These are phyloP conservation scores for Hydraecia micacea DNA, from an alignment of 2,888 invertebrate genomes.

Conservation along the genomic window DNA sequence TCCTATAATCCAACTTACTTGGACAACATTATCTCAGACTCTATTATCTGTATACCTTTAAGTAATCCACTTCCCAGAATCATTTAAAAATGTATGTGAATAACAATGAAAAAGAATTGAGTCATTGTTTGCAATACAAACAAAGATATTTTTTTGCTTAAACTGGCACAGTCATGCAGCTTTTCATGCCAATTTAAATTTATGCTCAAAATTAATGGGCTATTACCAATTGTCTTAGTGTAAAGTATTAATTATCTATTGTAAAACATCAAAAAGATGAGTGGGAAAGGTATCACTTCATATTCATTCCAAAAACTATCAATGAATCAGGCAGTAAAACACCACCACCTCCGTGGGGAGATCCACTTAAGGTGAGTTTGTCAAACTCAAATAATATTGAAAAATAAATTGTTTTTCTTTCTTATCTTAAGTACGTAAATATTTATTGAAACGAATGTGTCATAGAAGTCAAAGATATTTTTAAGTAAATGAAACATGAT, in stretches of 20 bases:
- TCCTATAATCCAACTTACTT: background rate
- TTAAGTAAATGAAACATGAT: constrained; percentile 24
- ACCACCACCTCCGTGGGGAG: background rate
- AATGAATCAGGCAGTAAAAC: background rate
- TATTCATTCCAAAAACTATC: background rate
- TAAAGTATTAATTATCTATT: background rate
- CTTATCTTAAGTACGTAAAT: constrained; percentile 38
- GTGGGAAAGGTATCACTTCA: background rate
- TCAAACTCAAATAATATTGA: constrained; percentile 10
- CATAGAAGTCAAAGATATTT: constrained; percentile 16
- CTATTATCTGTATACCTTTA: background rate
- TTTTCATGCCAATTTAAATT: constrained; percentile 4
- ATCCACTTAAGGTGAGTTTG: background rate
- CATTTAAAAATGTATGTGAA: background rate
- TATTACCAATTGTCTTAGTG: background rate
- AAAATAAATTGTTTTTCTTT: constrained; percentile 25
- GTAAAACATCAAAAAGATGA: background rate
- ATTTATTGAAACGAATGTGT: constrained; percentile 22
- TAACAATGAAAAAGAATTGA: constrained; percentile 33
- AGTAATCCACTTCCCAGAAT: constrained; percentile 2
- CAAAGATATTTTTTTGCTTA: constrained; percentile 17
- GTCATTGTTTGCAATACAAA: constrained; percentile 41
- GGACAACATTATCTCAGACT: background rate
- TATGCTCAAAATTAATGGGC: background rate
- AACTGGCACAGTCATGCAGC: background rate